Base-by-base conservation (phyloP, 2,113 vertebrate genomes). In the Meleagris gallopavo region DNA sequence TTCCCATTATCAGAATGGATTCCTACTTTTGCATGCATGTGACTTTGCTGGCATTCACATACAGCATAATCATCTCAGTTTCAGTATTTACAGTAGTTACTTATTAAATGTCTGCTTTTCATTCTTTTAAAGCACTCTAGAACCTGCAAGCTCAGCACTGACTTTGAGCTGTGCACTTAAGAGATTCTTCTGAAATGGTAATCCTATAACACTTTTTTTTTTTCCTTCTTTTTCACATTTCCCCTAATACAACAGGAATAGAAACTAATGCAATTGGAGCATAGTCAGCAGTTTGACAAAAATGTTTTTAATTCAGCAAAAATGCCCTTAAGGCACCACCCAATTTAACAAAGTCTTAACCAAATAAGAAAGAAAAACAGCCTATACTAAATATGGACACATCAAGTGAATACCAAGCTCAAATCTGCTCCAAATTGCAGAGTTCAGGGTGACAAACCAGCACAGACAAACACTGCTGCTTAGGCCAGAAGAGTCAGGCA, bases 341-440 rank as follows among this genome's bases (percentile, higher is more conserved):
- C 54, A 30, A 60, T 58, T 82, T 83, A 61, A 88, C 46, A 94
- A 57, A 78, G 62, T 36, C 41, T 88, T 66, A 80, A 95, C 11
- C 70, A 61, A 85, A 86, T 75, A n/a, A 74, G 77, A 87, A 71
- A 95, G 48, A 32, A 80, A 93, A 95, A 58, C 18, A 82, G 50
- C 38, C 70, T 66, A 58, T 2, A 1, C 32, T 81, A 81, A 77
- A 43, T 25, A 86, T 14, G 41, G 29, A 43, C 36, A 58, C 32
- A 7, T 84, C 22, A 65, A 54, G 27, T 3, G n/a, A 79, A 3
- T 14, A 41, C 55, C 79, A 72, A 72, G 62, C 67, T 87, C 54
- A 64, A 41, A 88, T 29, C 52, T 77, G 48, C 17, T 71, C 57
- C 61, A 22, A 52, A 71, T 1, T 55, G 38, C 29, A 70, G 21